phyloP scores from a whole-genome alignment of 2,113 vertebrate species.

The Apus apus region DNA sequence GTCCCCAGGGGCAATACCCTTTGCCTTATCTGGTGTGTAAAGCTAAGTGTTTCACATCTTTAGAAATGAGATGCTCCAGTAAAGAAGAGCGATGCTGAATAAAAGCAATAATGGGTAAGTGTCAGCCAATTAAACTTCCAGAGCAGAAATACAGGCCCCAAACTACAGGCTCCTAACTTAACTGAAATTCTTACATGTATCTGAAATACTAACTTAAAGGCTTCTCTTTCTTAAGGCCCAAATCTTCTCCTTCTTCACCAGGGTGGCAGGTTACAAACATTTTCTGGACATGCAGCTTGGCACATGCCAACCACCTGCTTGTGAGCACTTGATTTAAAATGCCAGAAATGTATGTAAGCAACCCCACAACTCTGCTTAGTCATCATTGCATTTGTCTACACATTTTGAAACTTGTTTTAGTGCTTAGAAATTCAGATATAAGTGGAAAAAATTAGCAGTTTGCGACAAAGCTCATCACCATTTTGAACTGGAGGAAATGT shows the following conservation, averaged over 20 bases:
- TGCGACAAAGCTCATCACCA: not conserved
- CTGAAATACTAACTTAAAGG: not conserved
- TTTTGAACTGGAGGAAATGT: not conserved
- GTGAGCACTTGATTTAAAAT: not conserved
- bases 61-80: not conserved
- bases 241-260: not conserved
- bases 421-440: not conserved
- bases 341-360: not conserved
- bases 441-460: not conserved
- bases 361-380: not conserved
- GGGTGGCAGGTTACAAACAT: not conserved
- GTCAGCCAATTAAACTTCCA: not conserved
- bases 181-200: not conserved
- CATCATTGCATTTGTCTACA: not conserved
- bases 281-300: not conserved
- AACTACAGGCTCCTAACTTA: not conserved
- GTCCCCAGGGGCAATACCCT: not conserved
- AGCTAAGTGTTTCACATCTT: not conserved
- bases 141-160: not conserved
- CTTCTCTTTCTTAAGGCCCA: not conserved
- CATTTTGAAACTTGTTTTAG: not conserved
- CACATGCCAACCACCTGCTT: not conserved
- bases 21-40: not conserved
- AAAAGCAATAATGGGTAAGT: not conserved
- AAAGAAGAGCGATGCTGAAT: not conserved